Evolutionary conservation across 2,797 vertebrate species (phyloP), one percentile per base, ranked within the genome.

Genomic region (Emydoidea blandingii): DNA sequence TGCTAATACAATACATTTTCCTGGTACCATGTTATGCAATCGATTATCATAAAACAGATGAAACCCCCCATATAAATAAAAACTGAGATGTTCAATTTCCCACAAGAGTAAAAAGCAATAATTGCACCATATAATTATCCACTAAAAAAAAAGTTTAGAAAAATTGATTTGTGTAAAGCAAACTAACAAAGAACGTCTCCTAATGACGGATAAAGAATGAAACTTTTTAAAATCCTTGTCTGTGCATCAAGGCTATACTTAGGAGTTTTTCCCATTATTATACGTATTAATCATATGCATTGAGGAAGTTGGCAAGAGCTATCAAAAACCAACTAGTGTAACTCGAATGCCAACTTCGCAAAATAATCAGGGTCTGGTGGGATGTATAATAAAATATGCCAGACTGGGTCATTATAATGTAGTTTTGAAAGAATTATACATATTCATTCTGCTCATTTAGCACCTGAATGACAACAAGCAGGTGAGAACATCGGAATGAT

Each of bases 371-470:
- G 57, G 82, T 97, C 97, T 98, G 94, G 95, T 16, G 95, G 96
- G 93, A 97, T 96, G 84, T 96, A 86, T 97, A 97, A 98, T 97
- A 96, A 98, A 98, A 97, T 96, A 98, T 96, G 93, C 97, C 98
- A 98, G 91, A 92, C 92, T 96, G 85, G 97, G 96, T 97, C 97
- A 97, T 98, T 98, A 95, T 96, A 96, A 98, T 96, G 87, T 90
- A 97, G 88, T 98, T 97, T 97, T 96, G 94, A 95, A 96, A 94
- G 97, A 97, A 98, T 97, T 98, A 97, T 98, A 96, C 97, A 98
- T 97, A 98, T 98, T 98, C 96, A 98, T 98, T 96, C 89, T 95
- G 90, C 93, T 98, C 92, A 44, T 97, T 98, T 98, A 98, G 97
- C 96, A 97, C 91, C 95, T 96, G 97, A 98, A 98, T 98, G 97